phyloP scores from a whole-genome alignment of 2,113 vertebrate genomes.

The Saguinus midas region DNA sequence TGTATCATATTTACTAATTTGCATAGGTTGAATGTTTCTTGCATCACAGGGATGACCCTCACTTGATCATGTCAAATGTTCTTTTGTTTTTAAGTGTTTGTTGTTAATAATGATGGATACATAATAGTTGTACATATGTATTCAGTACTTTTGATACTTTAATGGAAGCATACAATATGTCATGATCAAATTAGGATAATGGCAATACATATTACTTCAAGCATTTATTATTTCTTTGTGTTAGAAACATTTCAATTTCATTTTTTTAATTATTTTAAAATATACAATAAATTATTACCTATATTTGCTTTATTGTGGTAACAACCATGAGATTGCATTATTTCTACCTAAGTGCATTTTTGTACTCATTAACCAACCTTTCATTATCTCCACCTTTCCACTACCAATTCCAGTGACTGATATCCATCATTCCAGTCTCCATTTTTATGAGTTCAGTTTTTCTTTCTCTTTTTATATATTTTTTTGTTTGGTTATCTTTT shows the following conservation, averaged over 20 bases:
- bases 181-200: not conserved
- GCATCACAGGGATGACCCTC: not conserved
- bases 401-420: not conserved
- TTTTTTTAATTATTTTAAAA: not conserved
- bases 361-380: not conserved
- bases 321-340: not conserved
- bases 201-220: not conserved
- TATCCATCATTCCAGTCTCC: not conserved
- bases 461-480: too few relatives aligned
- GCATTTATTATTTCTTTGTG: not conserved
- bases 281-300: not conserved
- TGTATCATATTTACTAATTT: not conserved
- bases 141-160: too few relatives aligned
- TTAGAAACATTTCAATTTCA: not conserved
- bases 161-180: not conserved
- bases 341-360: not conserved
- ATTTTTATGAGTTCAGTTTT: not conserved
- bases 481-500: not conserved
- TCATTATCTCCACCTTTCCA: not conserved
- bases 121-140: too few relatives aligned
- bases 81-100: too few relatives aligned
- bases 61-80: not conserved
- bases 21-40: not conserved
- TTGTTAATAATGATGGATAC: too few relatives aligned
- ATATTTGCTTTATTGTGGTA: not conserved